A percentile compares a stretch with the other conserved stretches of the same genome.
phyloP scores from a whole-genome alignment of 2,888 invertebrate species.

The Atrina japonica region DNA sequence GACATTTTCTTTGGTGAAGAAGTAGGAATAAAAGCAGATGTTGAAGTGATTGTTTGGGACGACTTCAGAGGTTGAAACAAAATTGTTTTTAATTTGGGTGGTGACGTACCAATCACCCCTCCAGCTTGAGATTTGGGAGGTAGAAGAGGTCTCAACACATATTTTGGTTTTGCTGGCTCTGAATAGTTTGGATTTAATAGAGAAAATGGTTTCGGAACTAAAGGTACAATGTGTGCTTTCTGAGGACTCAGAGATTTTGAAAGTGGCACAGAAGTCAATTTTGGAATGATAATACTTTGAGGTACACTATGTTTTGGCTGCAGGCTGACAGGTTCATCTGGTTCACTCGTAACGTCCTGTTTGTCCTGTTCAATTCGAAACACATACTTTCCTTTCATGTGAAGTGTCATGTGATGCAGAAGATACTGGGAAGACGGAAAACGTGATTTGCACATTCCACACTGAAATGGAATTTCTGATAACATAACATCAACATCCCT shows the following conservation, averaged over 20 bases:
- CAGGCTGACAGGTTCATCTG: constrained; percentile 7
- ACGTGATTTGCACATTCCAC: constrained; percentile 43
- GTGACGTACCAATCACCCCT: no score
- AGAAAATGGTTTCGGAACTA: not conserved
- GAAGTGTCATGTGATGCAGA: constrained; percentile 44
- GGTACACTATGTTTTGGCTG: not conserved
- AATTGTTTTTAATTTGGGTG: no score
- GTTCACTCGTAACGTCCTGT: not conserved
- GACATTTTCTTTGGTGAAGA: no score
- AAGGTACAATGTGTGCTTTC: not conserved
- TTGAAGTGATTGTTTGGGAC: no score
- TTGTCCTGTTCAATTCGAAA: constrained; percentile 37
- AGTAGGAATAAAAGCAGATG: no score
- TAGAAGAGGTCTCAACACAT: no score
- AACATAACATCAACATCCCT: constrained; percentile 3
- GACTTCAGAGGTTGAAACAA: no score
- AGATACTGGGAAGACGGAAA: constrained; percentile 43
- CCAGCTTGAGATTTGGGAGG: no score
- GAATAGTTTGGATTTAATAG: not conserved
- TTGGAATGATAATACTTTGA: not conserved
- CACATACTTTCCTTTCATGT: constrained; percentile 45
- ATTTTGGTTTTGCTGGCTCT: no score
- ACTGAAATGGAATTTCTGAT: constrained; percentile 35
- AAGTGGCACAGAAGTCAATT: not conserved
- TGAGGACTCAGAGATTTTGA: not conserved